Evolutionary conservation across 2,888 invertebrate species (phyloP).

Genomic region (Caenorhabditis angaria): DNA sequence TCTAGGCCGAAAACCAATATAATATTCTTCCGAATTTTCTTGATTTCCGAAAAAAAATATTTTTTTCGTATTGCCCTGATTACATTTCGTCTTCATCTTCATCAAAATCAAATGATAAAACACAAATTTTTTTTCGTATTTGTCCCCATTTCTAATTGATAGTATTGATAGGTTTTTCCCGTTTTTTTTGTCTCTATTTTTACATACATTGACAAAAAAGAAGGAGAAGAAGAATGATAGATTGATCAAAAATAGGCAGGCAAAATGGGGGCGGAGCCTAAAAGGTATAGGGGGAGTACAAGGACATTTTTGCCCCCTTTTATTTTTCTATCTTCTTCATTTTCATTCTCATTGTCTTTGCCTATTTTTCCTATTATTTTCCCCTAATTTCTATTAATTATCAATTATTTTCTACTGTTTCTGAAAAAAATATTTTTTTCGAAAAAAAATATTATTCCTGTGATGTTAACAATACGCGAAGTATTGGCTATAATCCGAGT

Average conservation of each 20-base stretch:
- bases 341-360: background rate
- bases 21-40: too few species aligned
- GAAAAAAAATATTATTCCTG: too few species aligned
- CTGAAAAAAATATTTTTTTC: too few species aligned
- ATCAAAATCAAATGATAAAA: background rate
- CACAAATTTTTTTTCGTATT: too few species aligned
- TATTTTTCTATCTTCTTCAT: background rate
- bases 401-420: too few species aligned
- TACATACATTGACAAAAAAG: background rate
- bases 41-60: background rate
- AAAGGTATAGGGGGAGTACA: background rate
- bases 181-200: background rate
- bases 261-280: background rate
- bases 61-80: too few species aligned
- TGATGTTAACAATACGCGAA: conserved; percentile 22
- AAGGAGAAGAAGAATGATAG: background rate
- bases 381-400: background rate
- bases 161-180: background rate
- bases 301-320: background rate
- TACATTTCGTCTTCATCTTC: too few species aligned
- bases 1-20: too few species aligned
- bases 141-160: background rate
- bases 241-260: background rate
- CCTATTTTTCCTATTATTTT: background rate
- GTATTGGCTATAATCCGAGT: conserved; percentile 34